These are phyloP conservation scores for Doryteuthis pealeii DNA, from an alignment of 1,140 invertebrate species.

Conservation along the genomic window DNA sequence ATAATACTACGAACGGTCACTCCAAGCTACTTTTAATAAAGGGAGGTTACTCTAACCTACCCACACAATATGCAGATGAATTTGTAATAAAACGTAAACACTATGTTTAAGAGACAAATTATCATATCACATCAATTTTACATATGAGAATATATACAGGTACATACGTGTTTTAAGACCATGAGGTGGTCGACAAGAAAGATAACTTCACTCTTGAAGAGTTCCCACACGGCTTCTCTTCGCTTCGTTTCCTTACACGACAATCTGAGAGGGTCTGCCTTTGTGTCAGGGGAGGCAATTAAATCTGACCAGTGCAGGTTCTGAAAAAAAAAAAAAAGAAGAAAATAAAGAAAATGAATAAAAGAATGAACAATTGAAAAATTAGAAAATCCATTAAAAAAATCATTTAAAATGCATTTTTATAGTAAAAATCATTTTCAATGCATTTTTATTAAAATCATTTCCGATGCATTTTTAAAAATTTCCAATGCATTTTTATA, in stretches of 20 bases:
- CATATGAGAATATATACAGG: background rate
- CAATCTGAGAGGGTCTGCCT: constrained; percentile 33
- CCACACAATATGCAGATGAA: too few relatives aligned
- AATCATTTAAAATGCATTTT: too few relatives aligned
- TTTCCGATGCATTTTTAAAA: too few relatives aligned
- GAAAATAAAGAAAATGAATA: constrained; percentile 10
- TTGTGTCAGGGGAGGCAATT: constrained; percentile 50
- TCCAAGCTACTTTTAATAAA: too few relatives aligned
- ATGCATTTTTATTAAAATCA: too few relatives aligned
- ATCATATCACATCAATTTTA: background rate
- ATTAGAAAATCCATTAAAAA: too few relatives aligned
- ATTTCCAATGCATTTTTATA: too few relatives aligned
- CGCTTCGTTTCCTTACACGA: constrained; percentile 60
- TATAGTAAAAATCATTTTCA: too few relatives aligned
- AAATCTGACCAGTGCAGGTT: constrained; percentile 62
- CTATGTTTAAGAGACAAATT: too few relatives aligned
- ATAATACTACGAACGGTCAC: too few relatives aligned
- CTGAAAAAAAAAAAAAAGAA: constrained; percentile 37
- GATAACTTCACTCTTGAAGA: constrained; percentile 71
- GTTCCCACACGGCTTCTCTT: constrained; percentile 71
- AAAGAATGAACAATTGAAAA: background rate
- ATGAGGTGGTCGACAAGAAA: constrained; percentile 73
- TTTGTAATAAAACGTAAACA: too few relatives aligned
- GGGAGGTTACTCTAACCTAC: too few relatives aligned
- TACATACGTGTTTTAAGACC: constrained; percentile 72